Base-by-base conservation (phyloP, 2,113 vertebrate genomes). In the Mirza zaza region DNA sequence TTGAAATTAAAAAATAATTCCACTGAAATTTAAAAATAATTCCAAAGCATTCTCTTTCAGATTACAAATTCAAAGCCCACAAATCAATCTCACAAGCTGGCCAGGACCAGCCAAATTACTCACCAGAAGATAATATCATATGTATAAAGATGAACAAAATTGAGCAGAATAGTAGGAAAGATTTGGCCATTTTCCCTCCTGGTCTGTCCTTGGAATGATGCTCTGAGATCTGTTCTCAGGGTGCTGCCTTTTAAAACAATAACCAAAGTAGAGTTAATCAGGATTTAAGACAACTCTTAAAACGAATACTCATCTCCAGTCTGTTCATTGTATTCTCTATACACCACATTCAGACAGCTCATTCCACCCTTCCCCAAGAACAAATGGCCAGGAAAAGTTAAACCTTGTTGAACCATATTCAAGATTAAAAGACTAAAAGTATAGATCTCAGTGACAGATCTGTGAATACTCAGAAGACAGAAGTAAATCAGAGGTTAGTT, bases 111-210 rank as follows among this genome's bases (percentile, higher is more conserved):
- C 9, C 29, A 68, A 68, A 65, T 29, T 68, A 97, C 97, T 97
- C n/a, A 97, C 93, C 83, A 63, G 42, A 89, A 79, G 76, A 6
- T 32, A 77, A n/a, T 2, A 32, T 21, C 42, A 25, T 15, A n/a
- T 75, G 29, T 13, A 70, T 59, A n/a, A 61, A 11, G 25, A 39
- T 29, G 55, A 94, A 76, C 15, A 76, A 42, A 39, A 92, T 3
- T 21, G 25, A 96, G 7, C 50, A 82, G 29, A 92, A 25, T 25
- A 65, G 4, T 48, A 6, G 48, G 39, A 55, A 80, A 57, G 8
- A 65, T 39, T 57, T 90, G 76, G 45, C 70, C 90, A 97, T 97
- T 82, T 92, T 94, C 55, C 25, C 48, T 86, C 55, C 14, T n/a
- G 55, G 18, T 2, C 2, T 52, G 18, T 75, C 39, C 29, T 75